These are phyloP conservation scores for Cheumatopsyche charites DNA, from an alignment of 1,140 invertebrate genomes.

Conservation along the genomic window DNA sequence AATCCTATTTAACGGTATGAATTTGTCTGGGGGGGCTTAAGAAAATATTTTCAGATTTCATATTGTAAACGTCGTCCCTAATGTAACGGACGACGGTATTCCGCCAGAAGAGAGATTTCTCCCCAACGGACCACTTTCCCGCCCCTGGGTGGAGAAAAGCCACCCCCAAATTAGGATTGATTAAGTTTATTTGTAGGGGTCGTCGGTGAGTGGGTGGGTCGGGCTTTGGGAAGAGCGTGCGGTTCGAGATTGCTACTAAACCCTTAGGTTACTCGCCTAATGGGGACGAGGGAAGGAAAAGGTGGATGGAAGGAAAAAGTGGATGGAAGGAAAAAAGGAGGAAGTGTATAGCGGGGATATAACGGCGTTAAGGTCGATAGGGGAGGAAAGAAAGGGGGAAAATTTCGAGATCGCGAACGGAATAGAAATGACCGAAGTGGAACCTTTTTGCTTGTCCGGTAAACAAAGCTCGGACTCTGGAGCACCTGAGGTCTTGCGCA, in stretches of 20 bases:
- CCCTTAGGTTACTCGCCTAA: slow-evolving; percentile 27
- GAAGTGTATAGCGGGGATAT: slow-evolving; percentile 21
- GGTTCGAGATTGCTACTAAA: slow-evolving; percentile 47
- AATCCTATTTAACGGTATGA: slow-evolving; percentile 21
- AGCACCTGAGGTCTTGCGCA: slow-evolving; percentile 27
- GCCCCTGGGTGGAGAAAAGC: not conserved
- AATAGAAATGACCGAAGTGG: slow-evolving; percentile 25
- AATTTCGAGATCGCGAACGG: slow-evolving; percentile 1
- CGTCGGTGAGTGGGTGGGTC: slow-evolving; percentile 31
- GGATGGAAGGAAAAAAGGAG: slow-evolving; percentile 26
- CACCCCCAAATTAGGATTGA: slow-evolving; percentile 48
- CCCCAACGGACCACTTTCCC: slow-evolving; percentile 11
- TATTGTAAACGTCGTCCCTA: slow-evolving; percentile 30
- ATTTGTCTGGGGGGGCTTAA: slow-evolving; percentile 23
- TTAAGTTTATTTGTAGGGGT: slow-evolving; percentile 48
- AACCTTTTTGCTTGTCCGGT: slow-evolving; percentile 15
- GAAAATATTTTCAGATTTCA: slow-evolving; percentile 30
- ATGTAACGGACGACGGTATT: slow-evolving; percentile 27
- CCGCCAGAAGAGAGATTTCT: not conserved
- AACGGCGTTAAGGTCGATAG: slow-evolving; percentile 14
- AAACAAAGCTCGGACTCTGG: slow-evolving; percentile 33
- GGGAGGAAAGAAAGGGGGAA: not conserved
- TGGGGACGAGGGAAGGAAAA: not conserved
- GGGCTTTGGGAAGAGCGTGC: slow-evolving; percentile 35
- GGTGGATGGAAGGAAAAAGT: slow-evolving; percentile 6